Conservation (phyloP, 2,888 invertebrate species). For the Hyposoter didymator region DNA sequence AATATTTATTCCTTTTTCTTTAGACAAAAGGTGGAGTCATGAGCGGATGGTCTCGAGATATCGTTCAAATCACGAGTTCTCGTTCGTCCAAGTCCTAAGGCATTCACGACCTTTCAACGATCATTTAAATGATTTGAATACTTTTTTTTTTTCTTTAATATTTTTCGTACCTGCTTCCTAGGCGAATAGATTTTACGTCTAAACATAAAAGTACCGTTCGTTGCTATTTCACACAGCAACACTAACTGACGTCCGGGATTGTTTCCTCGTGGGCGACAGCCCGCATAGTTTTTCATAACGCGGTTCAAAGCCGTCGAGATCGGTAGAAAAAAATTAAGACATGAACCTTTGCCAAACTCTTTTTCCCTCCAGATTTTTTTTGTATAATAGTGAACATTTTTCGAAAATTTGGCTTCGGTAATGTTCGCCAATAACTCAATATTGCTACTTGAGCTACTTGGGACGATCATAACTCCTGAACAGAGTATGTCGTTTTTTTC, state of each 20-base stretch:
- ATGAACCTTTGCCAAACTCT: neutral
- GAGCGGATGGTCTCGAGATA: neutral
- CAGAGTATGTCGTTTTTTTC: neutral
- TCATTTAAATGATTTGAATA: neutral
- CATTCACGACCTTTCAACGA: conserved; percentile 29
- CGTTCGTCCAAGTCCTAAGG: conserved; percentile 19
- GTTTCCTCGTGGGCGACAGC: neutral
- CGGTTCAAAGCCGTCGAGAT: neutral
- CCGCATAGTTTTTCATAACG: neutral
- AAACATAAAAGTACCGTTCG: conserved; percentile 13
- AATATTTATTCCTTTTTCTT: neutral
- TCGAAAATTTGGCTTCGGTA: neutral
- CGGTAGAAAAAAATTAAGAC: neutral
- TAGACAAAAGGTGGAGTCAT: conserved; percentile 7
- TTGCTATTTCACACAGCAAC: neutral
- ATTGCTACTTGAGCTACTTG: neutral
- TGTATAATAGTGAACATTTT: neutral
- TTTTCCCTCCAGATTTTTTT: neutral
- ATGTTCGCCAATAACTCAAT: neutral
- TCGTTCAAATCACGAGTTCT: neutral
- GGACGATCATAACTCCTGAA: neutral
- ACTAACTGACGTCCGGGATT: neutral
- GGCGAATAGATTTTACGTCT: neutral
- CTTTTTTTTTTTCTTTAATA: neutral
- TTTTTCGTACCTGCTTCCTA: neutral